Evolutionary conservation across 2,113 vertebrate genomes (phyloP).

Genomic region (Poeciliopsis retropinna): DNA sequence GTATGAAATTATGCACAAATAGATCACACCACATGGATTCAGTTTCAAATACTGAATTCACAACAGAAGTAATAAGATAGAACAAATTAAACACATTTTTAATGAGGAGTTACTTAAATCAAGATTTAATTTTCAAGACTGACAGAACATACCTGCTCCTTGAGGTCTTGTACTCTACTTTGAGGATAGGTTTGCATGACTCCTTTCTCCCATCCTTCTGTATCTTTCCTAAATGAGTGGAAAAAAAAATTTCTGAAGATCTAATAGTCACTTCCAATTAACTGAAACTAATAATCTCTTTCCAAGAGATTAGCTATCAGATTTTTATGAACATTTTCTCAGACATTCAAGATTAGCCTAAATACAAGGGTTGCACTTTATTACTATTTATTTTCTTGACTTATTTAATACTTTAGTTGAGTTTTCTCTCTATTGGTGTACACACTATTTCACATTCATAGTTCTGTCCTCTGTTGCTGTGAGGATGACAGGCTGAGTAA

Average conservation of each 20-base stretch:
- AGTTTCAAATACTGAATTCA: too few species aligned
- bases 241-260: neutral
- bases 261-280: neutral
- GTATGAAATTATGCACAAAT: neutral
- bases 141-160: slow-evolving; percentile 86
- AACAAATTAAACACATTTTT: too few species aligned
- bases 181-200: slow-evolving; percentile 97
- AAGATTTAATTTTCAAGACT: neutral
- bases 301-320: neutral
- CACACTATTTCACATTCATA: neutral
- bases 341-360: neutral
- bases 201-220: slow-evolving; percentile 95
- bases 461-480: neutral
- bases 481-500: neutral
- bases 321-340: neutral
- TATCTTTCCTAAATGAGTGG: slow-evolving; percentile 85
- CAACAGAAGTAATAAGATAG: neutral
- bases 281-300: neutral
- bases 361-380: neutral
- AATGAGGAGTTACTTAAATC: neutral
- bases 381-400: neutral
- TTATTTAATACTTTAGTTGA: neutral
- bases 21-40: neutral
- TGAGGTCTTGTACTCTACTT: slow-evolving; percentile 97
- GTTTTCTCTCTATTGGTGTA: neutral